These are phyloP conservation scores for Gasterosteus aculeatus DNA, from an alignment of 2,113 vertebrate genomes.

Conservation along the genomic window DNA sequence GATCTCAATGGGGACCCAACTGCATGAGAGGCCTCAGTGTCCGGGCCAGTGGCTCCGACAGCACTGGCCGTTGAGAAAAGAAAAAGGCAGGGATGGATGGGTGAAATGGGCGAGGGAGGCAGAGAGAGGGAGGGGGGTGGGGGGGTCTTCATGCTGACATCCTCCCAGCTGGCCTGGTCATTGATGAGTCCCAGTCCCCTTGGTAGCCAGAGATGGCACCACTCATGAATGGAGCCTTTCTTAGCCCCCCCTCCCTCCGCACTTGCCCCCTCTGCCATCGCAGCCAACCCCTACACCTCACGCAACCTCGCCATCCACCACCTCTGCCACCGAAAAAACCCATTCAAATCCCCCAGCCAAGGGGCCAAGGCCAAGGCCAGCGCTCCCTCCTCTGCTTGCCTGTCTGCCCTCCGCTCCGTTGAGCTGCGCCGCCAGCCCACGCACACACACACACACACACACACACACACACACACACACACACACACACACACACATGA, in stretches of 20 bases:
- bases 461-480: constrained; percentile 27
- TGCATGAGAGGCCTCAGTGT: constrained; percentile 67
- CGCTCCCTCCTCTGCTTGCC: constrained; percentile 53
- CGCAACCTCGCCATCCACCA: constrained; percentile 31
- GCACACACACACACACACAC: constrained; percentile 45
- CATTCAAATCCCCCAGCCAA: constrained; percentile 58
- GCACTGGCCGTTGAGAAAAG: constrained; percentile 63
- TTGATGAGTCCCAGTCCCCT: constrained; percentile 69
- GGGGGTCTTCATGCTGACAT: constrained; percentile 67
- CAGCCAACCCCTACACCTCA: constrained; percentile 53
- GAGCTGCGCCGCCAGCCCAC: constrained; percentile 55
- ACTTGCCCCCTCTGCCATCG: constrained; percentile 41
- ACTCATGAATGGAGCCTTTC: constrained; percentile 62
- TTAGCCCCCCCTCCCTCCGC: constrained; percentile 27
- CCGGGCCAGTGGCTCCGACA: constrained; percentile 52
- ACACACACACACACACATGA: constrained; percentile 8
- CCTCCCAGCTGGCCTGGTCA: constrained; percentile 79
- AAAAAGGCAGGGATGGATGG: constrained; percentile 24
- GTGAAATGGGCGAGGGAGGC: not conserved
- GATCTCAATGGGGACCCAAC: constrained; percentile 39
- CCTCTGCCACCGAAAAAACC: constrained; percentile 49
- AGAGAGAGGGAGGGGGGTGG: constrained; percentile 9
- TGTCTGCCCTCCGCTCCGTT: constrained; percentile 68
- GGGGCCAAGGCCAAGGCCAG: constrained; percentile 52
- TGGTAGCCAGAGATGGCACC: constrained; percentile 75